Conservation (phyloP, 2,888 invertebrate genomes). For the Drosophila suboccidentalis region DNA sequence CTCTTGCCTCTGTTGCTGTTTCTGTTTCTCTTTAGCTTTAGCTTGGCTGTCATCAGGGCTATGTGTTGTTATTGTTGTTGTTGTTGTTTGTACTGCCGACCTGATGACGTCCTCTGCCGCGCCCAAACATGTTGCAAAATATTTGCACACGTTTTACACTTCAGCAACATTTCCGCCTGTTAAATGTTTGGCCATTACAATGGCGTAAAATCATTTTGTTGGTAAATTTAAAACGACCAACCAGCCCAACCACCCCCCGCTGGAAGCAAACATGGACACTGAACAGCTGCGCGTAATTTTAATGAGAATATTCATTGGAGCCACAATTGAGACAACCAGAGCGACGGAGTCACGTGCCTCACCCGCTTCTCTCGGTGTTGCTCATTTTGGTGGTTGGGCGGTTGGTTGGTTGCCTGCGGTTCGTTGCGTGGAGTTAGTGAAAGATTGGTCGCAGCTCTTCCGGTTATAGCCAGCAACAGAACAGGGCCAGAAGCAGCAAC, state of each 20-base stretch:
- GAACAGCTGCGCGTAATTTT: constrained; percentile 72
- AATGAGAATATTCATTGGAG: constrained; percentile 76
- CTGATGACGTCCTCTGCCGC: constrained; percentile 2
- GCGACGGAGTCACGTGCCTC: constrained; percentile 43
- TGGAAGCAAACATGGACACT: constrained; percentile 31
- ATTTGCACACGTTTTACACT: constrained; percentile 73
- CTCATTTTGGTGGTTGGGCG: constrained; percentile 8
- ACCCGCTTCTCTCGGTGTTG: constrained; percentile 6
- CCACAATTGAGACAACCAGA: constrained; percentile 66
- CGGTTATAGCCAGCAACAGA: constrained; percentile 39
- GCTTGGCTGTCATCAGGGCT: constrained; percentile 41
- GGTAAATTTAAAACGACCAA: constrained; percentile 59
- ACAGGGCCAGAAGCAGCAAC: constrained; percentile 18
- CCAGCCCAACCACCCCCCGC: neutral
- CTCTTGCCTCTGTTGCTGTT: constrained; percentile 5
- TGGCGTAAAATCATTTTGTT: constrained; percentile 72
- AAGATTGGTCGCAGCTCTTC: constrained; percentile 64
- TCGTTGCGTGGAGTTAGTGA: constrained; percentile 52
- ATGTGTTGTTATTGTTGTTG: constrained; percentile 14
- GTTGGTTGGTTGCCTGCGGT: constrained; percentile 20
- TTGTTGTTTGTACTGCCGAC: constrained; percentile 9
- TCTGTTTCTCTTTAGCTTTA: constrained; percentile 21
- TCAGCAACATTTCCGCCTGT: constrained; percentile 70
- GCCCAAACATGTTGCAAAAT: constrained; percentile 50
- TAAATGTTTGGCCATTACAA: constrained; percentile 70